Percentiles rank a stretch among this genome's conserved stretches.
Conservation (phyloP, 2,113 vertebrate species). For the Microtus richardsoni region DNA sequence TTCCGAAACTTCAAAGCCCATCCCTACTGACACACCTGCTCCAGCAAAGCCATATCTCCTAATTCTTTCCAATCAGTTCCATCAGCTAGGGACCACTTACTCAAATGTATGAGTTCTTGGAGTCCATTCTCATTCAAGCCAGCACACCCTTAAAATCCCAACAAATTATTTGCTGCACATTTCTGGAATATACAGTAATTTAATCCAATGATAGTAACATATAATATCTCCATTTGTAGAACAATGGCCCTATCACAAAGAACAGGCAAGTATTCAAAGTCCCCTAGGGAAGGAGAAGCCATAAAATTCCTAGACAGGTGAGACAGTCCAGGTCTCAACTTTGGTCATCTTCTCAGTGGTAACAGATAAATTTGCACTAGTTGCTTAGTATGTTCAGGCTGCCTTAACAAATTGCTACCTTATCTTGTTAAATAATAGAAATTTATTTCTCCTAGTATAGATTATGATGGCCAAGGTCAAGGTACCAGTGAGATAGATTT, state of each 20-base stretch:
- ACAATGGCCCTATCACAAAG: neutral
- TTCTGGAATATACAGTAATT: neutral
- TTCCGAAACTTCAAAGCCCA: neutral
- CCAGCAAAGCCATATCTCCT: neutral
- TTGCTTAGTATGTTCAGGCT: neutral
- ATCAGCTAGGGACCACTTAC: neutral
- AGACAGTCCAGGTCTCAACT: neutral
- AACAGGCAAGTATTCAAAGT: neutral
- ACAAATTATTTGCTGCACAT: neutral
- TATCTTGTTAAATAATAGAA: neutral
- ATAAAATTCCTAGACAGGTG: neutral
- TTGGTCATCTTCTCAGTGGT: neutral
- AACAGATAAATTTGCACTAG: neutral
- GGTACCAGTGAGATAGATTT: neutral
- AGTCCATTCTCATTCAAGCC: neutral
- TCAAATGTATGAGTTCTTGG: neutral
- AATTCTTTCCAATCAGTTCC: neutral
- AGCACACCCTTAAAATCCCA: conserved; percentile 3
- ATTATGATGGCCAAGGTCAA: neutral
- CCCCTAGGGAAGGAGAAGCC: too few species aligned
- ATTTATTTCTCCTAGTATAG: neutral
- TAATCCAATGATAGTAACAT: neutral
- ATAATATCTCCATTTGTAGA: neutral
- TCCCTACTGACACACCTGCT: too few species aligned
- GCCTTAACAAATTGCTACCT: neutral